Percentiles rank a stretch among this genome's conserved stretches.
phyloP scores from a whole-genome alignment of 2,113 vertebrate genomes.

The Engystomops pustulosus region DNA sequence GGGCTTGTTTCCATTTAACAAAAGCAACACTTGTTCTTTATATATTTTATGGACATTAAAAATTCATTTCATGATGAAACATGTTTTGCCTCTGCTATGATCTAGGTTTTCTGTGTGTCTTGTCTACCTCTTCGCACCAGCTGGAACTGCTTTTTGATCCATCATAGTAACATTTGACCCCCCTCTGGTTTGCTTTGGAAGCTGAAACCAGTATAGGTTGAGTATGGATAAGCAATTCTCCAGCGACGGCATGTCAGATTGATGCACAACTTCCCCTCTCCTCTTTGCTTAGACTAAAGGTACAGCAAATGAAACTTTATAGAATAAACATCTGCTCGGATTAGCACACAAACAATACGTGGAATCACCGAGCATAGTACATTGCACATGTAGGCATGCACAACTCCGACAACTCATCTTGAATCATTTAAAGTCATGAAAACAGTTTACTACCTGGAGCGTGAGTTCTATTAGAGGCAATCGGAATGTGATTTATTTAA shows the following conservation, averaged over 20 bases:
- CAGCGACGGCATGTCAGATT: conserved; percentile 64
- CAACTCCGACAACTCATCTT: conserved; percentile 29
- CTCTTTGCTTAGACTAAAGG: conserved; percentile 47
- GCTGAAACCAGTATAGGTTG: conserved; percentile 66
- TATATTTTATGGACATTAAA: conserved; percentile 41
- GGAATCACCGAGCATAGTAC: conserved; percentile 56
- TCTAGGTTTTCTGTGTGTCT: conserved; percentile 68
- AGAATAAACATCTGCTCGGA: conserved; percentile 50
- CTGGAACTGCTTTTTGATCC: conserved; percentile 72
- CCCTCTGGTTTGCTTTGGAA: conserved; percentile 71
- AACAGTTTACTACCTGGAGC: conserved; percentile 32
- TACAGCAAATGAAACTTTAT: conserved; percentile 47
- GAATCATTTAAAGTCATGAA: conserved; percentile 43
- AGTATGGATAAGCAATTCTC: conserved; percentile 68
- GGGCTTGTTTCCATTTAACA: conserved; percentile 41
- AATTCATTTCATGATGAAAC: conserved; percentile 60
- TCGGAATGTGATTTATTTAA: conserved; percentile 38
- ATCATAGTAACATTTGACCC: conserved; percentile 69
- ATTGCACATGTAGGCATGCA: neutral
- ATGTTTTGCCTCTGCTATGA: conserved; percentile 57
- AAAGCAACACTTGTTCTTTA: conserved; percentile 16
- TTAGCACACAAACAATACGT: conserved; percentile 56
- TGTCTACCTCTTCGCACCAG: conserved; percentile 67
- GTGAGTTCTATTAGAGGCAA: conserved; percentile 28
- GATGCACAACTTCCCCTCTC: conserved; percentile 56